Base-by-base conservation (phyloP, 2,113 vertebrate genomes). In the Plotosus lineatus region DNA sequence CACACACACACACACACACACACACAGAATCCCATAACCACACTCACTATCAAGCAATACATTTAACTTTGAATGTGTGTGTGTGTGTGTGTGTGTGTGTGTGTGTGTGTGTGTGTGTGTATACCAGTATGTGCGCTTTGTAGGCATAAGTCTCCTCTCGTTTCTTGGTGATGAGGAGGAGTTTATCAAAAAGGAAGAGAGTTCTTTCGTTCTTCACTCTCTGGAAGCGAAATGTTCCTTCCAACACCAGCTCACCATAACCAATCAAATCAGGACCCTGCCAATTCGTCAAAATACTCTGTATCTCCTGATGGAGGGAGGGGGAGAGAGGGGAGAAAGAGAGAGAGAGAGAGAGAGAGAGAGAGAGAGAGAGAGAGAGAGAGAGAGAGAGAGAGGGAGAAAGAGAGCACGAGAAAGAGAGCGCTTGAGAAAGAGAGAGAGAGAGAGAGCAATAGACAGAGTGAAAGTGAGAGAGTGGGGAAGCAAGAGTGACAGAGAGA, bases 201-300 rank as follows among this genome's bases (percentile, higher is more conserved):
- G 97, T 99, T 81, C 98, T 93, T 80, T 99, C 98, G 0, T 98
- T 99, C 91, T 99, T 99, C 89, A 96, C 98, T 53, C 96, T 89
- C 91, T 98, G 97, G 83, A 98, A 92, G 68, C 98, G 97, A 85
- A 99, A 99, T 0, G 98, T 99, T 75, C 98, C 97, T 89, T 99
- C 98, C 0, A 98, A 92, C 71, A 98, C 97, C 90, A 99, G 88
- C 73, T 99, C 98, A 3, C 98, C 98, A 0, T 98, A 99, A 88
- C 97, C 96, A 0, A 96, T 97, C 86, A 99, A 93, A 90, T 99
- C 98, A 28, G 96, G 97, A 8, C 98, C 98, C 82, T 98, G 97
- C 98, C 98, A 99, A 90, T 98, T 99, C 0, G 96, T 98, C 63
- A 99, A 94, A 86, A 98, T 90, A 84, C 98, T 99, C 89, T 99